Percentiles rank a stretch among this genome's conserved stretches.
These are phyloP conservation scores for Vireo griseus DNA, from an alignment of 2,797 vertebrate genomes.

Conservation along the genomic window DNA sequence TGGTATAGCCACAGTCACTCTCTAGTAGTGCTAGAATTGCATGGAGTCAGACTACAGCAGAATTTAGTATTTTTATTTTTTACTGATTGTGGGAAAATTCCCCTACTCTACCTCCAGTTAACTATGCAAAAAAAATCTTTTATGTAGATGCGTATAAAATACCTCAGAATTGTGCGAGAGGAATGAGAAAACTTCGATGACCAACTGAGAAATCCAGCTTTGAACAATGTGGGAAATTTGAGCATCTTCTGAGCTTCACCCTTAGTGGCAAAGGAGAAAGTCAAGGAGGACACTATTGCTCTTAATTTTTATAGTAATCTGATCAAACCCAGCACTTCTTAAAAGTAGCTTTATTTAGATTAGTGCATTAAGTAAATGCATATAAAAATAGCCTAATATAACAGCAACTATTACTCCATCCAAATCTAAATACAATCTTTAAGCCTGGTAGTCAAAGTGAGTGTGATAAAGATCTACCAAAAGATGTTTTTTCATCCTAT, in stretches of 20 bases:
- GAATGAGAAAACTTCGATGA: not conserved
- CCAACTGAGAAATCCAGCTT: not conserved
- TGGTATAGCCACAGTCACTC: not conserved
- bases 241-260: not conserved
- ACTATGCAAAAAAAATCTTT: not conserved
- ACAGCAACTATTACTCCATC: not conserved
- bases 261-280: not conserved
- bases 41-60: not conserved
- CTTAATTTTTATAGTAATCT: not conserved
- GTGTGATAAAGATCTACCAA: not conserved
- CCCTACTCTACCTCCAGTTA: not conserved
- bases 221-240: not conserved
- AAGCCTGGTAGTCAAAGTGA: not conserved
- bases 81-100: not conserved
- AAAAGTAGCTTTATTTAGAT: not conserved
- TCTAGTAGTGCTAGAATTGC: not conserved
- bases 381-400: not conserved
- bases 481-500: not conserved
- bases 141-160: not conserved
- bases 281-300: not conserved
- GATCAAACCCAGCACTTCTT: not conserved
- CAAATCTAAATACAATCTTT: not conserved
- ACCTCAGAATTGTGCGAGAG: not conserved
- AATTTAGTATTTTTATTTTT: not conserved
- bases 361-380: not conserved